Conservation (phyloP, 1,140 invertebrate species). For the Ditylenchus dipsaci region DNA sequence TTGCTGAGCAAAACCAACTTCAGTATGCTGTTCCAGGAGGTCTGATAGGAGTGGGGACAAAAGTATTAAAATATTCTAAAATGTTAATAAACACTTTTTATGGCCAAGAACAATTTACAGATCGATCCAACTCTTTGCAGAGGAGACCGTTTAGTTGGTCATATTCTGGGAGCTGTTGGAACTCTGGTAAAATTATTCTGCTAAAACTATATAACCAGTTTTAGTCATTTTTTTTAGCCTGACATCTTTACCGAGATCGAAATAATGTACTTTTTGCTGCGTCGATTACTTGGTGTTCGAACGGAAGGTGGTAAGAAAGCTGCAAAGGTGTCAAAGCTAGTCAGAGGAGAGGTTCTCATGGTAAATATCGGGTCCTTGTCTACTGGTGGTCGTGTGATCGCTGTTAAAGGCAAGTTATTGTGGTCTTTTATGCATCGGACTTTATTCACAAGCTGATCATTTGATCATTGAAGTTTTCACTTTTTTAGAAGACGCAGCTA, state of each 20-base stretch:
- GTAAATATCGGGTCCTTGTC: conserved; percentile 98
- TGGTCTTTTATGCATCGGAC: neutral
- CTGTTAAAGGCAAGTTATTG: conserved; percentile 70
- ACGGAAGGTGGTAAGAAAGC: conserved; percentile 98
- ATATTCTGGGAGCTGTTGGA: conserved; percentile 86
- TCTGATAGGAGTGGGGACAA: conserved; percentile 87
- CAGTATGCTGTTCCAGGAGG: conserved; percentile 98
- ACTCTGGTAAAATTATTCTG: too few species aligned
- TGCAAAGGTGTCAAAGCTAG: conserved; percentile 80
- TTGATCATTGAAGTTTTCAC: conserved; percentile 24
- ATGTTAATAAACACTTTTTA: too few species aligned
- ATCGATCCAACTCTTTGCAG: conserved; percentile 96
- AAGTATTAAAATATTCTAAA: conserved; percentile 59
- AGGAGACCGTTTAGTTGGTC: conserved; percentile 94
- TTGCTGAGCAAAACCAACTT: conserved; percentile 95
- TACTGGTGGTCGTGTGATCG: conserved; percentile 89
- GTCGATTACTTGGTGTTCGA: conserved; percentile 88
- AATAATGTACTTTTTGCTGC: conserved; percentile 93
- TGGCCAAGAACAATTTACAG: too few species aligned
- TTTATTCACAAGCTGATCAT: neutral
- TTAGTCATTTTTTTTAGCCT: too few species aligned
- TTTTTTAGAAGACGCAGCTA: conserved; percentile 79
- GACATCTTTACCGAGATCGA: conserved; percentile 96
- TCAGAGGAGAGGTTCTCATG: conserved; percentile 82
- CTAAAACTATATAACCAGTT: too few species aligned